Conservation (phyloP, 1,140 invertebrate species). For the Pseudomyrmex flavicornis region DNA sequence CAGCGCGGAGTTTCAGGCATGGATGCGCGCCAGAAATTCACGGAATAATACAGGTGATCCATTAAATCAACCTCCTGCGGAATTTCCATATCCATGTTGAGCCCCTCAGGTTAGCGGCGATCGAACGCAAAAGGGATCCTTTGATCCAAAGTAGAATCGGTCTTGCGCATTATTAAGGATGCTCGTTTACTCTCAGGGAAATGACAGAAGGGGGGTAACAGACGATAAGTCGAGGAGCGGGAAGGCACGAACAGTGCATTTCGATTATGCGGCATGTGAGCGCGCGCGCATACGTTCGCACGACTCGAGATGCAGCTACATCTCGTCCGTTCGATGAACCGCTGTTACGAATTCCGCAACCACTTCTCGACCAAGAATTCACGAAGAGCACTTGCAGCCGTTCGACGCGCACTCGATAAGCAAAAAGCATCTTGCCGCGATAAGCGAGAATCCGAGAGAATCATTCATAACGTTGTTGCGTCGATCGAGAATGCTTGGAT, state of each 20-base stretch:
- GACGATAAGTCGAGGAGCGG: constrained; percentile 8
- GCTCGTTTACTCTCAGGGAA: constrained; percentile 44
- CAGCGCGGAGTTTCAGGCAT: background rate
- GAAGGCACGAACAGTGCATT: constrained; percentile 27
- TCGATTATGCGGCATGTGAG: constrained; percentile 49
- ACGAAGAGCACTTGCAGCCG: constrained; percentile 27
- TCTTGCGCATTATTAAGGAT: constrained; percentile 72
- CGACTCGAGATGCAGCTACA: constrained; percentile 16
- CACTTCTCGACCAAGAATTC: constrained; percentile 53
- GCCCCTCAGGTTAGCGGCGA: constrained; percentile 63
- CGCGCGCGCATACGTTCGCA: constrained; percentile 30
- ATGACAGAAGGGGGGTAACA: background rate
- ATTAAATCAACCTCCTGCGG: constrained; percentile 51
- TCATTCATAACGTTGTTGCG: background rate
- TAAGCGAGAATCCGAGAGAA: constrained; percentile 36
- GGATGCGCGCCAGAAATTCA: constrained; percentile 16
- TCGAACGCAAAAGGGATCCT: constrained; percentile 45
- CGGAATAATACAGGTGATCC: constrained; percentile 42
- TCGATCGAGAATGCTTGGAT: background rate
- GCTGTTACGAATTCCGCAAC: constrained; percentile 59
- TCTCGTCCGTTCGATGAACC: constrained; percentile 20
- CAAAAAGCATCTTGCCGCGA: constrained; percentile 20
- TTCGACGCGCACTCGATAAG: constrained; percentile 14
- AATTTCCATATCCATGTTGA: constrained; percentile 68
- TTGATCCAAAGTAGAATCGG: constrained; percentile 64